phyloP scores from a whole-genome alignment of 1,140 invertebrate genomes.

The Drosophila pallidifrons region DNA sequence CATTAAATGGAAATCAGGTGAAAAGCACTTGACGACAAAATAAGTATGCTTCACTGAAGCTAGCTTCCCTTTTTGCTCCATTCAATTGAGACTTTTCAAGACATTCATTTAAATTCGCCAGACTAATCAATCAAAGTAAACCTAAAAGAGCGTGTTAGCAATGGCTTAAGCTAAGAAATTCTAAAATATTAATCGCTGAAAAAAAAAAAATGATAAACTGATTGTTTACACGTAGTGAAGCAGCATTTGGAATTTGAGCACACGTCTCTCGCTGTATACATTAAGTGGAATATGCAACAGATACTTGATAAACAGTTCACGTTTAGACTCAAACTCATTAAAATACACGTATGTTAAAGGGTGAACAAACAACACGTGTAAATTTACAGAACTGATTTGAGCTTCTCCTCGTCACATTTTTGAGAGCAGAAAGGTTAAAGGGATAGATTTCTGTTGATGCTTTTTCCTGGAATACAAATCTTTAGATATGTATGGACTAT shows the following conservation, averaged over 20 bases:
- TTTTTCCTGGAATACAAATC: background rate
- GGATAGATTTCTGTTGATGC: background rate
- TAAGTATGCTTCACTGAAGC: slow-evolving; percentile 1
- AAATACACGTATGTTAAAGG: background rate
- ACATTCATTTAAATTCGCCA: background rate
- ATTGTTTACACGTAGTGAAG: slow-evolving; percentile 7
- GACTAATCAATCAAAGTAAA: slow-evolving; percentile 11
- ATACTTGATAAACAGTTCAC: slow-evolving; percentile 14
- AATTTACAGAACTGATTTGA: background rate
- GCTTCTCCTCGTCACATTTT: background rate
- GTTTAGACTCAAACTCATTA: slow-evolving; percentile 19
- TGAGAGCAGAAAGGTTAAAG: background rate
- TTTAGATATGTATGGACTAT: background rate
- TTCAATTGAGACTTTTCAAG: background rate
- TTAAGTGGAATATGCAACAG: slow-evolving; percentile 4
- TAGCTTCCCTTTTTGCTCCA: background rate
- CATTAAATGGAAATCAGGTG: slow-evolving; percentile 1
- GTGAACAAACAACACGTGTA: background rate
- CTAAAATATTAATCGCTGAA: background rate
- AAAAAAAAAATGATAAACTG: background rate
- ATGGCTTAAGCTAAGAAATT: background rate
- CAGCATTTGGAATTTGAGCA: slow-evolving; percentile 4
- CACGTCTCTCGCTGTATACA: slow-evolving; percentile 4
- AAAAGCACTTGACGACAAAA: slow-evolving; percentile 9
- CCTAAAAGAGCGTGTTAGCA: background rate